Base-by-base conservation (phyloP, 2,888 invertebrate genomes). In the Tanypteryx hageni region DNA sequence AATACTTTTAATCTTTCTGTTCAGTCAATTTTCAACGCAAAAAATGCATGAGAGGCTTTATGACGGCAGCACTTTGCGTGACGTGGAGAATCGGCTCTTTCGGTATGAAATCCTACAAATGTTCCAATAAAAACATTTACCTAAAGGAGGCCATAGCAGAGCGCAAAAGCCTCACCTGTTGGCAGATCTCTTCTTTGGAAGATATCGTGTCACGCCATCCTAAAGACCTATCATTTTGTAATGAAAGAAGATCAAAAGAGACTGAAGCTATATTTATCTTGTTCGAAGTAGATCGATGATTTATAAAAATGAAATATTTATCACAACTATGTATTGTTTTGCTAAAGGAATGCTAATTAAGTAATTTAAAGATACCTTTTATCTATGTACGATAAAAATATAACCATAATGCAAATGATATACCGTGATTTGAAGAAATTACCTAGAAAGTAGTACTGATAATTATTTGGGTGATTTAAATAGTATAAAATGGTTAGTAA, bases 201-300 rank as follows among this genome's bases (percentile, higher is more conserved):
- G 27, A 76, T 76, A 76, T 76, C 22, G 27, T 27, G 76, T 22
- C 76, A 76, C 76, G 76, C 76, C 76, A 76, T 76, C 76, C 22
- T 27, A 11, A 22, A 76, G 76, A 22, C 27, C 22, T 76, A 13
- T 76, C 22, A 76, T 27, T 76, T 76, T 76, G 76, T n/a, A 18
- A 68, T 18, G 68, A 22, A 76, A 76, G 76, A 27, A 13, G 76
- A 76, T 76, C 76, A 18, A 27, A 9, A 27, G 11, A 27, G 27
- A 27, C 4, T 27, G 27, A 22, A 14, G 14, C 22, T 44, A 44
- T 44, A 44, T 76, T 76, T 76, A 4, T 68, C n/a, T 68, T 68
- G 18, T 22, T 10, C 27, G 76, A 27, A 22, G 2, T 27, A 11
- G 76, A 0, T 22, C 22, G n/a, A 4, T 4, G 76, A 27, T 1